Conservation (phyloP, 2,113 vertebrate genomes). For the Platanista minor region DNA sequence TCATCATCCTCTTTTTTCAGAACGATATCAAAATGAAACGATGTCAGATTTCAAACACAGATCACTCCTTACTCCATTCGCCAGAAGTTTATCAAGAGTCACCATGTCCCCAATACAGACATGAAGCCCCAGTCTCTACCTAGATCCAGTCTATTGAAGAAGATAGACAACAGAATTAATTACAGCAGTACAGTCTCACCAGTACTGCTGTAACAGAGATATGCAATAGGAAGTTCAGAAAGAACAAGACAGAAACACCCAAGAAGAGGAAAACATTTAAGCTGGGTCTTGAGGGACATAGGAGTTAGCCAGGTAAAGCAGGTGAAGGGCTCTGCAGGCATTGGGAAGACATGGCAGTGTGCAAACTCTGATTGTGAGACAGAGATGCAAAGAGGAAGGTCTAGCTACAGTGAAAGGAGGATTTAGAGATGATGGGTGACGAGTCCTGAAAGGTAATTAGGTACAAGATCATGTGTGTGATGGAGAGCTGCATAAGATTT, state of each 20-base stretch:
- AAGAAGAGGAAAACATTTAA: not conserved
- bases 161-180: not conserved
- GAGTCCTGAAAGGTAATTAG: not conserved
- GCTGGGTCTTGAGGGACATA: not conserved
- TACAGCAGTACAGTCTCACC: not conserved
- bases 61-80: not conserved
- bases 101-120: not conserved
- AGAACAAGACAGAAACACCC: not conserved
- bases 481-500: not conserved
- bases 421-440: not conserved
- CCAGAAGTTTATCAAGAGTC: not conserved
- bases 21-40: not conserved
- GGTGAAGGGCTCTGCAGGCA: not conserved
- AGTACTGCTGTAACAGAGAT: not conserved
- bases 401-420: not conserved
- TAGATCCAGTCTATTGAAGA: not conserved
- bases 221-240: not conserved
- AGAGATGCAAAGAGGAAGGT: not conserved
- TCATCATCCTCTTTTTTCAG: not conserved
- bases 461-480: not conserved
- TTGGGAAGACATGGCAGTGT: accelerated
- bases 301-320: not conserved
- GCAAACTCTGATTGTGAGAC: not conserved
- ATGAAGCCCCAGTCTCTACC: not conserved
- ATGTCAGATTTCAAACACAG: not conserved